Base-by-base conservation (phyloP, 2,113 vertebrate species). In the Rhinolophus ferrumequinum region DNA sequence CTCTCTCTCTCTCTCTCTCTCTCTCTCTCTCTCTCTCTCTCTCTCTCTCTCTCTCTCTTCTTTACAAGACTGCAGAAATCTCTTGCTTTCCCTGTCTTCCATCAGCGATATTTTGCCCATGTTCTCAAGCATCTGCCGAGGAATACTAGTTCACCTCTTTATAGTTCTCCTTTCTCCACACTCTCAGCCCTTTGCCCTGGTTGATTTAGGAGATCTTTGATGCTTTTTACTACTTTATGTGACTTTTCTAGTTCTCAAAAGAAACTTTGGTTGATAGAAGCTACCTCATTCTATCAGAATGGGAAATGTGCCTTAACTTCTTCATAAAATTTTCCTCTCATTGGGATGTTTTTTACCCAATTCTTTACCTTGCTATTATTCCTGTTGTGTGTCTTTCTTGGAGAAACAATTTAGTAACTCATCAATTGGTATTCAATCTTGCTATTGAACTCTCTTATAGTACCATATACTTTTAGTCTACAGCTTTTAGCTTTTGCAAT, bases 401-500 rank as follows among this genome's bases (percentile, higher is more conserved):
- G 18, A 67, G 64, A 79, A 97, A 89, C 11, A 21, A 30, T 90
- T 93, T 91, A 79, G 14, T 21, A 73, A 85, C 28, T 80, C n/a
- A 52, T 75, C 16, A 86, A 8, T 41, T 22, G 5, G 0, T 75
- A 35, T 28, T 67, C 70, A 35, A 33, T 52, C 30, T 80, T 95
- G 24, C 15, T 80, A 16, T 73, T 73, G 16, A 64, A 81, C 28
- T 89, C n/a, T 81, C 30, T 85, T 64, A 66, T 3, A 52, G 15
- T 60, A 26, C 38, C 11, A 33, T 67, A 41, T 60, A 22, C 5
- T 72, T 64, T 70, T 79, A 22, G 62, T 89, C 52, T 38, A n/a
- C 54, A 54, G 12, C 21, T 92, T n/a, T 92, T 14, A 64, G 19
- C 76, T 88, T 73, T 56, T 84, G 10, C 50, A 89, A 35, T 75